Conservation (phyloP, 1,140 invertebrate species). For the Drosophila kurseongensis region DNA sequence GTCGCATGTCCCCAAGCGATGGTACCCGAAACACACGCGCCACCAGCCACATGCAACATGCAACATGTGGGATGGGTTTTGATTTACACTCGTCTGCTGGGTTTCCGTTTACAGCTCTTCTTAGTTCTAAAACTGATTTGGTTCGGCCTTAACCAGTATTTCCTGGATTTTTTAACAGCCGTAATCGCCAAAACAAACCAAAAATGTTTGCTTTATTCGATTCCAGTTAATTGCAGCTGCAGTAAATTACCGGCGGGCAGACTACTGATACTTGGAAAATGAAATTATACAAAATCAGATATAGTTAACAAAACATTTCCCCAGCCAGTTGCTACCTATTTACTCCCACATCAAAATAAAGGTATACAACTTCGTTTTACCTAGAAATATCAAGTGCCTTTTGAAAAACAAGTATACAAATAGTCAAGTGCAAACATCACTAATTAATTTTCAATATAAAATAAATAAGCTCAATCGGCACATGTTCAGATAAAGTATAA, state of each 20-base stretch:
- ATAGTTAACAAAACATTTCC: background rate
- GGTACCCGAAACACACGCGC: slow-evolving; percentile 57
- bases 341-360: background rate
- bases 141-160: slow-evolving; percentile 15
- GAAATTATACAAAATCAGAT: background rate
- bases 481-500: background rate
- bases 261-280: background rate
- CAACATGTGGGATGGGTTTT: slow-evolving; percentile 24
- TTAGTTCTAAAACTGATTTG: background rate
- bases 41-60: slow-evolving; percentile 40
- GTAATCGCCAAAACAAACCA: slow-evolving; percentile 20
- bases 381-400: background rate
- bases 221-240: slow-evolving; percentile 24
- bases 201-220: slow-evolving; percentile 33
- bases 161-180: background rate
- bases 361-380: too few species aligned
- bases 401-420: background rate
- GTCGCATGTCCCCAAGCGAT: slow-evolving; percentile 55
- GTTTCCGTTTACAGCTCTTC: background rate
- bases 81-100: slow-evolving; percentile 14
- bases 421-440: background rate
- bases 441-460: too few species aligned
- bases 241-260: background rate
- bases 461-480: background rate
- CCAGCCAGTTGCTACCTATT: background rate